These are phyloP conservation scores for Calameuta pallipes DNA, from an alignment of 2,888 invertebrate species.

Conservation along the genomic window DNA sequence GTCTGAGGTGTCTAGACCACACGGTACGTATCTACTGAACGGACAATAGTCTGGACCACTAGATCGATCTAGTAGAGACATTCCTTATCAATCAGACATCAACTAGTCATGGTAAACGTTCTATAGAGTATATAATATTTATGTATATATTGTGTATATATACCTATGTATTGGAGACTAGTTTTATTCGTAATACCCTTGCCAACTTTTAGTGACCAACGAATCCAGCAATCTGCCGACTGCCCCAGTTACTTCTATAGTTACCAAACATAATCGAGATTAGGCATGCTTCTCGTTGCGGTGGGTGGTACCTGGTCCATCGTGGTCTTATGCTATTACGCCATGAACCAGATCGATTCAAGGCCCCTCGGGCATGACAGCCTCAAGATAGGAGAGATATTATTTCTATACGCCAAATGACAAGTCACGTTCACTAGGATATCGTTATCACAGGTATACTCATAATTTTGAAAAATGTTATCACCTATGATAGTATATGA, in stretches of 20 bases:
- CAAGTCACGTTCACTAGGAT: slow-evolving; percentile 20
- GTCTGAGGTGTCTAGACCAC: neutral
- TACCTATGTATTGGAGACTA: neutral
- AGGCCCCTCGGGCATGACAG: slow-evolving; percentile 22
- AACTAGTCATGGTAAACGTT: neutral
- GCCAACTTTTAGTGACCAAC: neutral
- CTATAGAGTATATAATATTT: neutral
- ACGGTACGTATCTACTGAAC: neutral
- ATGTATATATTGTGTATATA: neutral
- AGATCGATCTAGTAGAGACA: neutral
- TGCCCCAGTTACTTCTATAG: slow-evolving; percentile 18
- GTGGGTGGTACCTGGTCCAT: slow-evolving; percentile 39
- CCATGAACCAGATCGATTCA: slow-evolving; percentile 21
- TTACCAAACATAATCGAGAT: slow-evolving; percentile 22
- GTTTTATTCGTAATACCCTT: neutral
- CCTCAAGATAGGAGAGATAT: slow-evolving; percentile 14
- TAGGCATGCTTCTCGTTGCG: slow-evolving; percentile 25
- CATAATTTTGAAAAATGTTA: neutral
- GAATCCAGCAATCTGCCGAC: slow-evolving; percentile 6
- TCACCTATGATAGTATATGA: no score
- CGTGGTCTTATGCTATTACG: slow-evolving; percentile 18
- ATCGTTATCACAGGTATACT: neutral
- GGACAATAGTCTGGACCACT: neutral
- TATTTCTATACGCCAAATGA: slow-evolving; percentile 19
- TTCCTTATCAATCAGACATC: neutral